Base-by-base conservation (phyloP, 2,797 vertebrate species). In the Arctocebus calabarensis region DNA sequence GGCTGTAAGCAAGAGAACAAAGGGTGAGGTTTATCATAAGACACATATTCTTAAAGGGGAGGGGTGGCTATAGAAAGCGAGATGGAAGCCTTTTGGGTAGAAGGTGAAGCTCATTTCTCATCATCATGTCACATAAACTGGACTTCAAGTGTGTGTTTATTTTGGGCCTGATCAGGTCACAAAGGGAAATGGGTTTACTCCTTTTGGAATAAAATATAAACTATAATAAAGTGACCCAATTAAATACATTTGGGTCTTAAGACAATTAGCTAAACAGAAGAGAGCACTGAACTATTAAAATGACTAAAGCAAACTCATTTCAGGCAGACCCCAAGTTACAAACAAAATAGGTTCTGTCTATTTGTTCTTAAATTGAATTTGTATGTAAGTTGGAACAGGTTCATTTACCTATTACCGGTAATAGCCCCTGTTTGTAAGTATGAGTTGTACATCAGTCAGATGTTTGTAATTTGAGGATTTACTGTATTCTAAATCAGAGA, bases 21-120 rank as follows among this genome's bases (percentile, higher is more conserved):
- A 79, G 62, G 29, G 17, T 55, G 62, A 78, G 7, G 6, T 64
- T 59, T 19, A 3, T 84, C 13, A 40, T 61, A 20, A 73, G 75
- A 17, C 19, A 20, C 8, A 3, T 16, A 6, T 48, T 74, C 13
- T 7, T 81, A 43, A n/a, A 37, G 55, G 20, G 25, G 2, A 23
- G 14, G 23, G n/a, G 66, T 32, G 5, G 7, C 4, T 5, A 57
- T 0, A 74, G 13, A 75, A n/a, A 32, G 37, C 0, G 4, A 52
- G 10, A 9, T 17, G 4, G 25, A 40, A 55, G 7, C 7, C 6
- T 40, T 70, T 27, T 6, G 12, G 19, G 4, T 34, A 45, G 7
- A 86, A 68, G 0, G 3, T 2, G 8, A 23, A 20, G 9, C 10
- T 48, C 40, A 23, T 25, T 1, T 29, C 3, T 48, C 25, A 43